A percentile compares a stretch with the other conserved stretches of the same genome.
Evolutionary conservation across 2,888 invertebrate genomes (phyloP).

Genomic region (Thumatha senex): DNA sequence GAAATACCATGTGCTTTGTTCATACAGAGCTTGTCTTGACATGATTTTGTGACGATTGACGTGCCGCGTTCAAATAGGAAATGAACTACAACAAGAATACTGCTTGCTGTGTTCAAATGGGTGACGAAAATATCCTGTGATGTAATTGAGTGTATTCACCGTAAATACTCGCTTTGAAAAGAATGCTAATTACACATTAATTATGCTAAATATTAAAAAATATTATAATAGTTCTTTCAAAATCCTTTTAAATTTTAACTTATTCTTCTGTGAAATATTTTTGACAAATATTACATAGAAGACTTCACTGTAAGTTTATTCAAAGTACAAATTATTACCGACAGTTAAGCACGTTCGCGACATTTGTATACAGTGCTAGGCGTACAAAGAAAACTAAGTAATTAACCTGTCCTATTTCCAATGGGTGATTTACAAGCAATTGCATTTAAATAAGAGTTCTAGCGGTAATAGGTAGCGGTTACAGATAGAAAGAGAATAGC

Average conservation of each 20-base stretch:
- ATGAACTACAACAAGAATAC: constrained; percentile 46
- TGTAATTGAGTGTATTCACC: constrained; percentile 5
- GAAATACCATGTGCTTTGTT: constrained; percentile 51
- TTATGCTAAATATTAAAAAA: too few species aligned
- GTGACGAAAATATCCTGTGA: constrained; percentile 15
- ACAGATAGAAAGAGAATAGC: constrained; percentile 10
- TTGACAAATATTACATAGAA: not conserved
- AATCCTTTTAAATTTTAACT: too few species aligned
- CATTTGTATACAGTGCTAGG: constrained; percentile 36
- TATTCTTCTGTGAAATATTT: not conserved
- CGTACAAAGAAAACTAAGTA: constrained; percentile 38
- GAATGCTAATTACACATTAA: not conserved
- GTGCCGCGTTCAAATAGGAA: constrained; percentile 50
- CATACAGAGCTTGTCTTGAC: constrained; percentile 32
- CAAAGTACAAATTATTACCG: constrained; percentile 26
- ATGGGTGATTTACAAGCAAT: constrained; percentile 38
- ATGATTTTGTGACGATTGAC: constrained; percentile 48
- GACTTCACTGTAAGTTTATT: constrained; percentile 18
- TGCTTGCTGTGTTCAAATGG: constrained; percentile 35
- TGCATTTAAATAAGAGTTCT: constrained; percentile 29
- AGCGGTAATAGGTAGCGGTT: constrained; percentile 25
- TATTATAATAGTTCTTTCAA: too few species aligned
- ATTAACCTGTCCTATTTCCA: constrained; percentile 40
- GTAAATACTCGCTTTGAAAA: constrained; percentile 6
- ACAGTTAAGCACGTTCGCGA: constrained; percentile 43